phyloP scores from a whole-genome alignment of 2,797 vertebrate species.

The Phalanger gymnotis region DNA sequence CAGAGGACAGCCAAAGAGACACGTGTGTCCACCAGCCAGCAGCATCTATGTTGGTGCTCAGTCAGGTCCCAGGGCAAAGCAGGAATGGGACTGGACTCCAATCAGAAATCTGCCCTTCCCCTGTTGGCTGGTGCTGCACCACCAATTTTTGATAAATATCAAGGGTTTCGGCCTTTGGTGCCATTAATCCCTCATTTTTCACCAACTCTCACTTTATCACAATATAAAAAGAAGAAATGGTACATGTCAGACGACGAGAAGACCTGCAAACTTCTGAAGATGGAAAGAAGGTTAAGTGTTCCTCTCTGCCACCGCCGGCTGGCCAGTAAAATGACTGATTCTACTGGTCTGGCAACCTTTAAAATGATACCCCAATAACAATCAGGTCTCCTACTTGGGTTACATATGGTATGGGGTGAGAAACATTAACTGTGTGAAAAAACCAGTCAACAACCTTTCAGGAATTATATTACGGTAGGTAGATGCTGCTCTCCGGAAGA shows the following conservation, averaged over 20 bases:
- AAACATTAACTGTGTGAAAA: not conserved
- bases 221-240: not conserved
- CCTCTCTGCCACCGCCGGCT: not conserved
- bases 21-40: constrained; percentile 31
- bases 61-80: not conserved
- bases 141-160: constrained; percentile 63
- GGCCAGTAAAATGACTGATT: not conserved
- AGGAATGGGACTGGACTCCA: not conserved
- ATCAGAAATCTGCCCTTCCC: not conserved
- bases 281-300: not conserved
- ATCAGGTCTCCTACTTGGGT: not conserved
- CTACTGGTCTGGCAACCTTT: not conserved
- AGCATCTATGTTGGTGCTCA: not conserved
- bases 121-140: constrained; percentile 40
- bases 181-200: constrained; percentile 44
- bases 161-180: constrained; percentile 53
- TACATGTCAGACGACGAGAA: not conserved
- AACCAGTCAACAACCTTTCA: not conserved
- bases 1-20: constrained; percentile 8
- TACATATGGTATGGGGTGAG: not conserved
- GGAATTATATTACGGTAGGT: not conserved
- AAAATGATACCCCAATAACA: not conserved
- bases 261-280: not conserved
- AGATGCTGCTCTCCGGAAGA: not conserved
- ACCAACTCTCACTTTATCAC: constrained; percentile 51